Base-by-base conservation (phyloP, 2,888 invertebrate species). In the Morinoia aosen region DNA sequence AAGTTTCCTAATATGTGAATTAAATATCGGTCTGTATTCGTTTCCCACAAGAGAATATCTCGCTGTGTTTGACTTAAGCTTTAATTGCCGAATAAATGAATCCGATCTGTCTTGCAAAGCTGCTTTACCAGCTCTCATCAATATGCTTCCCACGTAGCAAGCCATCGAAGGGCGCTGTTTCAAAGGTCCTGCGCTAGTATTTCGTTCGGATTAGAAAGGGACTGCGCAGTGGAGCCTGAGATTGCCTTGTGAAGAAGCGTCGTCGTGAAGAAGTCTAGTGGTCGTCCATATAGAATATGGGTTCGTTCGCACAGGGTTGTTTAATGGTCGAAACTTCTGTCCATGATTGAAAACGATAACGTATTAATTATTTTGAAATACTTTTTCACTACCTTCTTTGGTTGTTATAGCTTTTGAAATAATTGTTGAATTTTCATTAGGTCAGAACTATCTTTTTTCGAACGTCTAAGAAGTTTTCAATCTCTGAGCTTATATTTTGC, bases 51-150 rank as follows among this genome's bases (percentile, higher is more conserved):
- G 76, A 7, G 25, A 76, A 76, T 33, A 76, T 25, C 48, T 48
- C 19, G 76, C 76, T 76, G 25, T 76, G 25, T 76, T 14, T 76
- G 76, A 76, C 16, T 33, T 76, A 76, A 76, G 76, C 19, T 76
- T 76, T 76, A 76, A 76, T 76, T 76, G 76, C 76, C 76, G 25
- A 76, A 76, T 76, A 76, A 76, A 76, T 76, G 76, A 76, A 76
- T 16, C 76, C 33, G 25, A 76, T 76, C 76, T 76, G 76, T 76
- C 76, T 76, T 76, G 25, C 25, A 76, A 76, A 76, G 76, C 76
- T 76, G 76, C 76, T 76, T 33, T 76, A 33, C 76, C 48, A 19
- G 33, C 61, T 16, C 61, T 19, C 76, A 76, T 76, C 76, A 76
- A 76, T 76, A 76, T 33, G 76, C 76, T 76, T 76, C 76, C 76